A percentile compares a stretch with the other conserved stretches of the same genome.
phyloP scores from a whole-genome alignment of 2,888 invertebrate genomes.

The Keiferia lycopersicella region DNA sequence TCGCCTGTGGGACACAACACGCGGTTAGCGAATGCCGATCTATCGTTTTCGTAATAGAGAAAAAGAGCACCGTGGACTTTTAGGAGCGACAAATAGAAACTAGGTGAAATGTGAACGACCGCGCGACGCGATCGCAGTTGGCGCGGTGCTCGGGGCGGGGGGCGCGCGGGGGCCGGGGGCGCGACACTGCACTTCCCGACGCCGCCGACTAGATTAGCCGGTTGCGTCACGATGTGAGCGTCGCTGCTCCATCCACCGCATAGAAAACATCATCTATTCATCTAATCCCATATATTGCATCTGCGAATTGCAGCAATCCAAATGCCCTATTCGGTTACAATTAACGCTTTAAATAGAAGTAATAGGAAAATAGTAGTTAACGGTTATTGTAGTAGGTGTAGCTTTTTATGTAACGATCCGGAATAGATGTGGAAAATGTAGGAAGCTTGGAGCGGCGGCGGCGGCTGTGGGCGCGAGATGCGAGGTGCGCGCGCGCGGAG shows the following conservation, averaged over 20 bases:
- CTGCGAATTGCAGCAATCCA: background rate
- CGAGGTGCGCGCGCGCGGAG: constrained; percentile 61
- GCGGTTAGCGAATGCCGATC: constrained; percentile 58
- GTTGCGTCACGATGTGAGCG: constrained; percentile 76
- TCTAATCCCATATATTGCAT: constrained; percentile 34
- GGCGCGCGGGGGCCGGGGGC: constrained; percentile 74
- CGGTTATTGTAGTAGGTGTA: constrained; percentile 20
- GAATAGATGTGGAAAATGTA: constrained; percentile 62
- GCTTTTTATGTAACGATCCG: constrained; percentile 53
- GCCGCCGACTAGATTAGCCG: constrained; percentile 79
- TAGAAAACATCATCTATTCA: constrained; percentile 56
- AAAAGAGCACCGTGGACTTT: constrained; percentile 69
- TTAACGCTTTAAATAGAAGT: background rate
- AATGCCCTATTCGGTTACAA: background rate
- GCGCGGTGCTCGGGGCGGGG: constrained; percentile 58
- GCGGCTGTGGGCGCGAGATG: constrained; percentile 58
- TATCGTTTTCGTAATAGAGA: constrained; percentile 49
- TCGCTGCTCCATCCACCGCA: constrained; percentile 54
- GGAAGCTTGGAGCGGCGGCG: constrained; percentile 49
- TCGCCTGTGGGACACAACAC: constrained; percentile 84
- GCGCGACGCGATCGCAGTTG: constrained; percentile 70
- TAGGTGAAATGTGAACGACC: constrained; percentile 81
- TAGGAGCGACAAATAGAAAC: constrained; percentile 76
- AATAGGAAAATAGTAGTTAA: background rate
- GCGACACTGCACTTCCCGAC: constrained; percentile 82